Conservation (phyloP, 2,797 vertebrate genomes). For the Rhinoraja longicauda region DNA sequence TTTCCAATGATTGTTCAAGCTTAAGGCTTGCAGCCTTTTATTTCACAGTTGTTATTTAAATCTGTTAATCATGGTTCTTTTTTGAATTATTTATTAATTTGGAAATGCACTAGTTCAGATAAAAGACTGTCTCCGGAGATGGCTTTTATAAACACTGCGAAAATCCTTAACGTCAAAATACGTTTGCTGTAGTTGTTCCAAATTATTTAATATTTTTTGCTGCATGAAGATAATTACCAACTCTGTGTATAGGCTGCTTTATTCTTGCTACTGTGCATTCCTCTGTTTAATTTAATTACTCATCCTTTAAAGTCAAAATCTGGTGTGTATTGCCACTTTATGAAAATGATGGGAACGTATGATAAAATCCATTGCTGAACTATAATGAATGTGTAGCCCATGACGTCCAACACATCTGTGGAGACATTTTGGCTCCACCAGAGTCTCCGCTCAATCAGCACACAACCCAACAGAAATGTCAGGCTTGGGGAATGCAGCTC, state of each 20-base stretch:
- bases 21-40: not conserved
- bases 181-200: not conserved
- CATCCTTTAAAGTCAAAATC: not conserved
- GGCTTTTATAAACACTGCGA: not conserved
- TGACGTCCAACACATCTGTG: not conserved
- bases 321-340: not conserved
- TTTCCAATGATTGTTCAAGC: not conserved
- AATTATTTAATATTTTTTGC: not conserved
- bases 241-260: not conserved
- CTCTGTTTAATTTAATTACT: constrained; percentile 2
- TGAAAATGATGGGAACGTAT: not conserved
- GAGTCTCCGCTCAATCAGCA: not conserved
- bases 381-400: not conserved
- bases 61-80: not conserved
- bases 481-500: too few species aligned
- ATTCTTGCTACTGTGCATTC: not conserved
- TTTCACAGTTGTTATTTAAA: not conserved
- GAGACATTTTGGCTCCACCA: too few species aligned
- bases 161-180: not conserved
- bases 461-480: too few species aligned
- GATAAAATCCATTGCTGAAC: not conserved
- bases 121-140: not conserved
- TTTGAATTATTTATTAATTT: not conserved
- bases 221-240: not conserved
- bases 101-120: not conserved